Evolutionary conservation across 92 coral and sea anemone species (phyloP).

Genomic region (Pocillopora grandis): DNA sequence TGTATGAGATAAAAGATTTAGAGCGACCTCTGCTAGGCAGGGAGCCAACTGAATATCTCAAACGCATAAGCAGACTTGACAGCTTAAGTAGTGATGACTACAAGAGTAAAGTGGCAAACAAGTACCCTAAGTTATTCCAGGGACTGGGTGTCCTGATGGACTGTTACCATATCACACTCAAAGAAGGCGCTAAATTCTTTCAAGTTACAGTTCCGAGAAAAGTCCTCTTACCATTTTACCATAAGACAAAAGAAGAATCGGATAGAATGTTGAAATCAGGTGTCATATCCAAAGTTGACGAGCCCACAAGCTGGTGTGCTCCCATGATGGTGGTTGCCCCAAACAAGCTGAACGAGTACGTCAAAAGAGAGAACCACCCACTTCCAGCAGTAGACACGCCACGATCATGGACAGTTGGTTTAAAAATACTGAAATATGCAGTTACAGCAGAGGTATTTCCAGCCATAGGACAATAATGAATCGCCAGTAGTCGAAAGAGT

Average conservation of each 20-base stretch:
- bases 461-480: too few species aligned
- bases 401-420: too few species aligned
- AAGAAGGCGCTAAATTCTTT: background rate
- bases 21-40: conserved; percentile 11
- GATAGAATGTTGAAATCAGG: too few species aligned
- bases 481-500: too few species aligned
- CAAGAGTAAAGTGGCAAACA: background rate
- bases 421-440: too few species aligned
- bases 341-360: too few species aligned
- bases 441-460: too few species aligned
- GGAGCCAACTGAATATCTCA: conserved; percentile 21
- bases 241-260: background rate
- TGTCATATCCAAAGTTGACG: too few species aligned
- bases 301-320: too few species aligned
- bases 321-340: too few species aligned
- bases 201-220: conserved; percentile 11
- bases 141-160: conserved; percentile 29
- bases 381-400: too few species aligned
- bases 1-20: background rate
- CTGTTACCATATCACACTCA: background rate
- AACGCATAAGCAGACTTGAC: conserved; percentile 14
- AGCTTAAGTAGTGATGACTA: background rate
- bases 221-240: background rate
- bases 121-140: conserved; percentile 14
- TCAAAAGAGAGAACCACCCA: too few species aligned